A percentile compares a stretch with the other conserved stretches of the same genome.
phyloP scores from a whole-genome alignment of 1,140 invertebrate species.

The Sitodiplosis mosellana region DNA sequence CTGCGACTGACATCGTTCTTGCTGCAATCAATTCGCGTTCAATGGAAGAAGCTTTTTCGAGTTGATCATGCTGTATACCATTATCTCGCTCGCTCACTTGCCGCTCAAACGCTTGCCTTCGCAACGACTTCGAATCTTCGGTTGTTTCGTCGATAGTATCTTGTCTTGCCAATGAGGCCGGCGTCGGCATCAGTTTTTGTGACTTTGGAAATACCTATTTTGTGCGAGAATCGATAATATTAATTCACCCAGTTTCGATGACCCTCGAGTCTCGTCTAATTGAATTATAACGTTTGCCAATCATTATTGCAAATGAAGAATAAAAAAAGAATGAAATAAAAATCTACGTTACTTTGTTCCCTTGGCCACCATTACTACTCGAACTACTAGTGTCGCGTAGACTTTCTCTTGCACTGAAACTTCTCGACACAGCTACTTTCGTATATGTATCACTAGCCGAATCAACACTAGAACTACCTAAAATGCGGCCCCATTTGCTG shows the following conservation, averaged over 20 bases:
- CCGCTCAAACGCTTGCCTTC: neutral
- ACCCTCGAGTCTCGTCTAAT: too few species aligned
- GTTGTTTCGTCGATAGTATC: conserved; percentile 71
- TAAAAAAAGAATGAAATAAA: conserved; percentile 1
- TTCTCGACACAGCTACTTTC: conserved; percentile 40
- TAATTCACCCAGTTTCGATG: neutral
- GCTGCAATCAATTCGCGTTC: conserved; percentile 26
- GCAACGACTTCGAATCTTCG: conserved; percentile 30
- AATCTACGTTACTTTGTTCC: conserved; percentile 36
- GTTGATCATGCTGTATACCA: conserved; percentile 9
- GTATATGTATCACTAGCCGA: conserved; percentile 27
- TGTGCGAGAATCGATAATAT: conserved; percentile 2
- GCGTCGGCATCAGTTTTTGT: conserved; percentile 43
- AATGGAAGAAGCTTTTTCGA: conserved; percentile 18
- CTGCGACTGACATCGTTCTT: conserved; percentile 27
- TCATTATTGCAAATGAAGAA: too few species aligned
- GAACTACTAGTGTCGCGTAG: conserved; percentile 31
- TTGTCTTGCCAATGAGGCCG: conserved; percentile 34
- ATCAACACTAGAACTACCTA: conserved; percentile 55
- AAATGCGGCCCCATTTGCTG: conserved; percentile 62
- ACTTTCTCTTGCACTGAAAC: conserved; percentile 45
- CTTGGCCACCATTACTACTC: conserved; percentile 31
- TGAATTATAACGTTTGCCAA: too few species aligned
- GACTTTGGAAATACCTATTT: conserved; percentile 51
- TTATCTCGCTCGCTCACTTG: neutral